Conservation (phyloP, 92 coral and sea anemone species). For the Phymanthus crucifer region DNA sequence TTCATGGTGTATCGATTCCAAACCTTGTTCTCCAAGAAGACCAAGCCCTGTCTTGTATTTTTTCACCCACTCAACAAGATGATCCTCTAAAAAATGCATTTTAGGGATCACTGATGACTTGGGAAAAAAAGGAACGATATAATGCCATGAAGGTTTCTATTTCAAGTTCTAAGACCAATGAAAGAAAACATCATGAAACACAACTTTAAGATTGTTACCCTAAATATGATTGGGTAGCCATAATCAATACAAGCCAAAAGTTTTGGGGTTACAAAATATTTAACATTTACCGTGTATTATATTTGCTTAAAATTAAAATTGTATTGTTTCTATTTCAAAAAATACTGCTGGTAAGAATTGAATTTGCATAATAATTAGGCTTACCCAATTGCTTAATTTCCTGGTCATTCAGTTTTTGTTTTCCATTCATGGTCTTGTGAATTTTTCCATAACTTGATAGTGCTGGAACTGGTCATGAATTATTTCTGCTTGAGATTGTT, state of each 20-base stretch:
- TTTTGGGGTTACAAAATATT: too few species aligned
- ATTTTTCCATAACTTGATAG: not conserved
- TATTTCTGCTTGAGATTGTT: not conserved
- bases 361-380: not conserved
- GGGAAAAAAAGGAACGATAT: not conserved
- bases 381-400: not conserved
- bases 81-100: not conserved
- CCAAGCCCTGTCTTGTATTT: not conserved
- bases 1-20: conserved; percentile 4
- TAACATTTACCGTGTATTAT: too few species aligned
- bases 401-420: not conserved
- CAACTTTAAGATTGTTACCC: not conserved
- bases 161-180: not conserved
- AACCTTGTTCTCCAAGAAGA: not conserved
- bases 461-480: not conserved
- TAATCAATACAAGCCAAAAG: not conserved
- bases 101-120: not conserved
- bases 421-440: not conserved
- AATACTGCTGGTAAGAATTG: not conserved
- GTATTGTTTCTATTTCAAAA: too few species aligned
- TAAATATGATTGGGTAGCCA: not conserved
- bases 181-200: not conserved
- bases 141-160: not conserved
- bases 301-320: too few species aligned
- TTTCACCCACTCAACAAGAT: not conserved